phyloP scores from a whole-genome alignment of 2,113 vertebrate genomes.

The Cynoglossus semilaevis region DNA sequence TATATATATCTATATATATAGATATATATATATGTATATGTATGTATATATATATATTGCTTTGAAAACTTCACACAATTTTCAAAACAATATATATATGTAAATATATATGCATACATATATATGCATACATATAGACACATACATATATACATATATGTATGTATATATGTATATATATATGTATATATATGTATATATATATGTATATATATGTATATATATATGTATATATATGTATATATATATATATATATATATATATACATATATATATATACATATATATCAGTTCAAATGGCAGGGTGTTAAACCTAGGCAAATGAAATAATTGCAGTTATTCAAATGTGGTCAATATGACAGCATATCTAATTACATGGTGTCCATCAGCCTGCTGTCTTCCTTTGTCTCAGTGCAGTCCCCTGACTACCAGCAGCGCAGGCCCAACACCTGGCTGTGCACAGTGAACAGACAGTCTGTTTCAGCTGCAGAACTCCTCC shows the following conservation, averaged over 20 bases:
- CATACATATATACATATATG: no score
- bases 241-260: no score
- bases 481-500: neutral
- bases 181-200: no score
- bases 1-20: no score
- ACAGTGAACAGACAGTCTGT: conserved; percentile 21
- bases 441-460: conserved; percentile 48
- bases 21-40: neutral
- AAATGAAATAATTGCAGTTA: conserved; percentile 35
- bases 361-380: conserved; percentile 51
- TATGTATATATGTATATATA: no score
- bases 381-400: conserved; percentile 55
- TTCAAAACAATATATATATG: no score
- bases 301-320: neutral
- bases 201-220: no score
- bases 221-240: no score
- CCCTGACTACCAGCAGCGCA: conserved; percentile 25
- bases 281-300: neutral
- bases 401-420: conserved; percentile 43
- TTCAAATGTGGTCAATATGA: conserved; percentile 19
- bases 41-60: neutral
- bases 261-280: neutral
- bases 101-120: no score
- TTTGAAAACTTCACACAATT: no score
- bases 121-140: no score